phyloP scores from a whole-genome alignment of 2,113 vertebrate genomes.

The Dromas ardeola region DNA sequence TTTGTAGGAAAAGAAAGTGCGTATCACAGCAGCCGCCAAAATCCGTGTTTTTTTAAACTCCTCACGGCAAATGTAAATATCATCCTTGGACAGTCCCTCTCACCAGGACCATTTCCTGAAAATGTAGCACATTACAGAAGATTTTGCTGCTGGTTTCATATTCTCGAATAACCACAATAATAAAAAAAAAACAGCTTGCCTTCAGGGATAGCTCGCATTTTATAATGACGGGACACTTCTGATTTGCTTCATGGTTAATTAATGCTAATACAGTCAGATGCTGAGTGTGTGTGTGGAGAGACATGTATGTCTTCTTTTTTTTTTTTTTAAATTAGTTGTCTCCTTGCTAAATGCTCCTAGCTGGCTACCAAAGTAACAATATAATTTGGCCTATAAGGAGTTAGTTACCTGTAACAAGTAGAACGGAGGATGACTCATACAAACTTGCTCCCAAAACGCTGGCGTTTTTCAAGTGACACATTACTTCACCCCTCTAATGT shows the following conservation, averaged over 20 bases:
- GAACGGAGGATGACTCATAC: slow-evolving; percentile 14
- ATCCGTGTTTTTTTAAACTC: not conserved
- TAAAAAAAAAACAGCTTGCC: not conserved
- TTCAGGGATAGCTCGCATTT: slow-evolving; percentile 22
- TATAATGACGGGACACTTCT: slow-evolving; percentile 47
- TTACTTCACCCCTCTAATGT: not conserved
- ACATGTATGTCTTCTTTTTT: not conserved
- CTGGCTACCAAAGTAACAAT: slow-evolving; percentile 46
- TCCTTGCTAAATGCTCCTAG: slow-evolving; percentile 42
- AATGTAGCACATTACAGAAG: slow-evolving; percentile 32
- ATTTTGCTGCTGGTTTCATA: slow-evolving; percentile 46
- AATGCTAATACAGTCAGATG: slow-evolving; percentile 56
- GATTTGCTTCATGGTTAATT: slow-evolving; percentile 54
- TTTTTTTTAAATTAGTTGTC: not conserved
- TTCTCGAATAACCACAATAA: slow-evolving; percentile 11
- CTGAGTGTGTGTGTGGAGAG: not conserved
- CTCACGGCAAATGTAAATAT: slow-evolving; percentile 28
- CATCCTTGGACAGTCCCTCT: slow-evolving; percentile 10
- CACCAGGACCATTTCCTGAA: slow-evolving; percentile 37
- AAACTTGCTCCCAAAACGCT: not conserved
- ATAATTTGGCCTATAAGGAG: slow-evolving; percentile 19
- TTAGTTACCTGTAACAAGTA: slow-evolving; percentile 44
- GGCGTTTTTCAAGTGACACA: not conserved
- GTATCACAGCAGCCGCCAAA: slow-evolving; percentile 62
- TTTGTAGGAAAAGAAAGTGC: slow-evolving; percentile 68